Conservation (phyloP, 2,888 invertebrate genomes). For the Tenthredo notha region DNA sequence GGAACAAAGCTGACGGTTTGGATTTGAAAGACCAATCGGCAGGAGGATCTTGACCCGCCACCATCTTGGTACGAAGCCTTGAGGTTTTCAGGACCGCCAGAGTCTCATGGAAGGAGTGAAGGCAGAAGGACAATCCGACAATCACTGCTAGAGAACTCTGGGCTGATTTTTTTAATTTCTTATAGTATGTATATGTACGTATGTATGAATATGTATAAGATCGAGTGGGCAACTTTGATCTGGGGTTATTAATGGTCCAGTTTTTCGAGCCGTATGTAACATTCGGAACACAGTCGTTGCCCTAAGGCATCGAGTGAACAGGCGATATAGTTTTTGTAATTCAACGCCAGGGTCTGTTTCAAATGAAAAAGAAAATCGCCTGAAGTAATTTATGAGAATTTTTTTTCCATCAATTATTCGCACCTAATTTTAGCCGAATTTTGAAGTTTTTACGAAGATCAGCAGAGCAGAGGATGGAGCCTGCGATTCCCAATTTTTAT, state of each 20-base stretch:
- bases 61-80: slow-evolving; percentile 69
- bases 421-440: background rate
- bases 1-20: slow-evolving; percentile 4
- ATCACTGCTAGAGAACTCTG: slow-evolving; percentile 41
- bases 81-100: slow-evolving; percentile 60
- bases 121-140: slow-evolving; percentile 46
- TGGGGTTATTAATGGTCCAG: background rate
- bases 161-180: background rate
- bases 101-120: slow-evolving; percentile 58
- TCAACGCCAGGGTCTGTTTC: background rate
- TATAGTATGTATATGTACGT: background rate
- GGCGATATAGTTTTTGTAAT: background rate
- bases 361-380: background rate
- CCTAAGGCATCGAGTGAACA: background rate
- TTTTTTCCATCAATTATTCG: background rate
- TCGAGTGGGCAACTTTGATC: background rate
- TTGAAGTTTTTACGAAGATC: no score
- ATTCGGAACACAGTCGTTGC: slow-evolving; percentile 20
- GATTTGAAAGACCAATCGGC: slow-evolving; percentile 65
- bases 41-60: slow-evolving; percentile 78
- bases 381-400: background rate
- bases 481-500: no score
- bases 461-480: no score
- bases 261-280: background rate
- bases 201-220: background rate